Percentiles rank a stretch among this genome's conserved stretches.
These are phyloP conservation scores for Drosophila diplacantha DNA, from an alignment of 2,888 invertebrate genomes.

Conservation along the genomic window DNA sequence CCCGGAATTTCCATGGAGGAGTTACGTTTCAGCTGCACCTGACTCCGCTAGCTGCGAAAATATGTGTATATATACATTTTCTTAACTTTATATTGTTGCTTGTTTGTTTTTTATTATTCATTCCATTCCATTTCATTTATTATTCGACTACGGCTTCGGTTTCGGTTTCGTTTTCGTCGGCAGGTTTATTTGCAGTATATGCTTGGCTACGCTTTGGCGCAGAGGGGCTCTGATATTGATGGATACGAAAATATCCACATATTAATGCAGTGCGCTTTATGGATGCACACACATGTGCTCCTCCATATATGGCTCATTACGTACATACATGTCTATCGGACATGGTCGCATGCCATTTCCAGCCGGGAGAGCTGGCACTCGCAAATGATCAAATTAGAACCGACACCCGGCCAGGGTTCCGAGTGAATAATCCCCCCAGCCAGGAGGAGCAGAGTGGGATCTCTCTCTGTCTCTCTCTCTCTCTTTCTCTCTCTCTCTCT, in stretches of 20 bases:
- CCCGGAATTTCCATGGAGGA: constrained; percentile 2
- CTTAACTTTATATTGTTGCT: neutral
- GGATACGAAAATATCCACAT: constrained; percentile 6
- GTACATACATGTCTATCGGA: constrained; percentile 7
- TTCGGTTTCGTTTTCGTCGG: constrained; percentile 25
- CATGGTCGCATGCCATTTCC: constrained; percentile 26
- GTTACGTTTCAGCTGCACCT: constrained; percentile 8
- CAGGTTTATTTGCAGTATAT: constrained; percentile 17
- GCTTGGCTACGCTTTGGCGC: constrained; percentile 18
- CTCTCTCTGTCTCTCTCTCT: too few relatives aligned
- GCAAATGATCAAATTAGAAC: constrained; percentile 7
- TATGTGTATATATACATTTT: neutral
- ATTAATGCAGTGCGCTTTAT: constrained; percentile 4
- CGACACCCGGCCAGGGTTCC: constrained; percentile 11
- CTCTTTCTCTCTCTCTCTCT: too few relatives aligned
- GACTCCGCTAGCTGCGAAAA: neutral
- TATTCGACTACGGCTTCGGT: constrained; percentile 2
- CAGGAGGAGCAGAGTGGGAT: neutral
- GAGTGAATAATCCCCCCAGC: constrained; percentile 4
- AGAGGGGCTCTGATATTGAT: constrained; percentile 18
- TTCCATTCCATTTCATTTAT: constrained; percentile 1
- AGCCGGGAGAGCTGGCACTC: neutral
- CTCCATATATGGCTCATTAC: constrained; percentile 15
- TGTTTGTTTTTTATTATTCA: constrained; percentile 2
- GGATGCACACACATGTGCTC: constrained; percentile 9